These are phyloP conservation scores for Enchytraeus crypticus DNA, from an alignment of 2,888 invertebrate species.

Conservation along the genomic window DNA sequence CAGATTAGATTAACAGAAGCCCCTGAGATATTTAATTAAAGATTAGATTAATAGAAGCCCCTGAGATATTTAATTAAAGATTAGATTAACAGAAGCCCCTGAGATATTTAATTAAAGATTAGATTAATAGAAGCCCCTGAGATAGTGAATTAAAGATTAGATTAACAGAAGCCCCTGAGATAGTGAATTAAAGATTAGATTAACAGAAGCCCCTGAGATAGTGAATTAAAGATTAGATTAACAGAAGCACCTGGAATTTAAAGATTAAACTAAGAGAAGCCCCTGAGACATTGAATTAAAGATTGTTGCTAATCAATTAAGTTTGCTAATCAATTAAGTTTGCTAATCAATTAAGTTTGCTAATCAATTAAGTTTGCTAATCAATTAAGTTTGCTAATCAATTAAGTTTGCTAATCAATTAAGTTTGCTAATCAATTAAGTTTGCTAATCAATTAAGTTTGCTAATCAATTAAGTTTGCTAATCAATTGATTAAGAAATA, in stretches of 20 bases:
- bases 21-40: conserved; percentile 49
- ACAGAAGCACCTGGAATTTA: neutral
- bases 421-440: too few relatives aligned
- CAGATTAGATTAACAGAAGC: conserved; percentile 94
- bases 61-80: conserved; percentile 38
- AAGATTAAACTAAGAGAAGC: neutral
- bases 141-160: neutral
- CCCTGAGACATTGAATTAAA: neutral
- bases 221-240: neutral
- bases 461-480: too few relatives aligned
- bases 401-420: too few relatives aligned
- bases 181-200: neutral
- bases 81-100: conserved; percentile 98
- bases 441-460: too few relatives aligned
- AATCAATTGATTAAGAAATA: too few relatives aligned
- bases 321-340: too few relatives aligned
- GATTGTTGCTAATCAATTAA: neutral
- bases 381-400: too few relatives aligned
- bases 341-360: too few relatives aligned
- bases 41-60: conserved; percentile 98
- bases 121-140: neutral
- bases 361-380: too few relatives aligned
- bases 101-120: conserved; percentile 22
- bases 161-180: neutral
- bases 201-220: neutral